Percentiles rank a stretch among this genome's conserved stretches.
phyloP scores from a whole-genome alignment of 2,113 vertebrate genomes.

The Puntigrus tetrazona region DNA sequence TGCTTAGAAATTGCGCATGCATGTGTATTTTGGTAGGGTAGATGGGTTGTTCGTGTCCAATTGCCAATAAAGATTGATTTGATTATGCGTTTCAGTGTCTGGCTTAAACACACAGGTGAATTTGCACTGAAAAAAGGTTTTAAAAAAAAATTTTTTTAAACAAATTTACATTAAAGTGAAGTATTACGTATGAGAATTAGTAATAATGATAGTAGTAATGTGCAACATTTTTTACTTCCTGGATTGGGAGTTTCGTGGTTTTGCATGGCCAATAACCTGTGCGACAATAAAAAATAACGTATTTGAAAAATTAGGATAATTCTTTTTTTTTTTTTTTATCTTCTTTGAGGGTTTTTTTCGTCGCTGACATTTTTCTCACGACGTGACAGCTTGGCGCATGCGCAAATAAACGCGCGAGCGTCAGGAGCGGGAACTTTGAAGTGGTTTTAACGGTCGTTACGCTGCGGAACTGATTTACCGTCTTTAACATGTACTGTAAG shows the following conservation, averaged over 20 bases:
- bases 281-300: no score
- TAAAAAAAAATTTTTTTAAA: fast-evolving
- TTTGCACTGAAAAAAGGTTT: not conserved
- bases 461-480: no score
- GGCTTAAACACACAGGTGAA: not conserved
- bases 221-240: not conserved
- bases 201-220: not conserved
- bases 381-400: no score
- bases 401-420: no score
- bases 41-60: slow-evolving; percentile 86
- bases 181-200: not conserved
- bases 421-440: no score
- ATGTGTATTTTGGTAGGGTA: slow-evolving; percentile 90
- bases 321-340: no score
- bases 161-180: not conserved
- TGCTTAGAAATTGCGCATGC: slow-evolving; percentile 86
- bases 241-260: not conserved
- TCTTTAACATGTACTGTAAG: no score
- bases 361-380: no score
- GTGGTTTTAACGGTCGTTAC: no score
- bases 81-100: slow-evolving; percentile 32
- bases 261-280: not conserved
- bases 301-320: no score
- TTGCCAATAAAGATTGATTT: slow-evolving; percentile 74
- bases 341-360: no score